Conservation (phyloP, 2,797 vertebrate species). For the Valencia hispanica region DNA sequence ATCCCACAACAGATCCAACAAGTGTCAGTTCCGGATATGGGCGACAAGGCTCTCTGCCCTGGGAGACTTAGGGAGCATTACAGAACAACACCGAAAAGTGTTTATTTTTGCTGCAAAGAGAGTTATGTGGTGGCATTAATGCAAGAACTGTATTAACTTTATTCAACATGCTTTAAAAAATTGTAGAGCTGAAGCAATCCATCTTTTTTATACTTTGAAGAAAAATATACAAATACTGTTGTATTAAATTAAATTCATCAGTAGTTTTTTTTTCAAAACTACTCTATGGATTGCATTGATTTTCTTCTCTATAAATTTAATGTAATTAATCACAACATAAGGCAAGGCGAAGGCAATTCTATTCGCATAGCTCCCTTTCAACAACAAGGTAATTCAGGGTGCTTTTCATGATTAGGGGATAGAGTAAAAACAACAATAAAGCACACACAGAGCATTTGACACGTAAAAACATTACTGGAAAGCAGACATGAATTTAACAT, state of each 20-base stretch:
- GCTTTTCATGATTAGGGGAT: no score
- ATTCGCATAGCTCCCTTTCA: no score
- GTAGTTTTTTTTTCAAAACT: no score
- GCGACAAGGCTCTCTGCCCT: background rate
- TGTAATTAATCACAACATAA: no score
- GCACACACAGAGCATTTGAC: no score
- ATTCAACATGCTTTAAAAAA: background rate
- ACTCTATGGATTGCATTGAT: no score
- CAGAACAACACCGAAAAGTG: background rate
- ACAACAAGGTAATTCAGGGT: no score
- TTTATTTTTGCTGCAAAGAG: background rate
- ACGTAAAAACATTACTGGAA: no score
- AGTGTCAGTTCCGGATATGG: background rate
- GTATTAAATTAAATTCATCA: background rate
- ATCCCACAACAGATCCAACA: background rate
- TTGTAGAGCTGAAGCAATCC: background rate
- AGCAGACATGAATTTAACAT: no score
- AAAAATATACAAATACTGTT: background rate
- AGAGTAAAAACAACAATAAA: no score
- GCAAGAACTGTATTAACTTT: background rate
- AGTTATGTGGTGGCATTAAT: background rate
- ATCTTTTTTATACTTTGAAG: background rate
- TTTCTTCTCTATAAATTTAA: no score
- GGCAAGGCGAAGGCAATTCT: no score
- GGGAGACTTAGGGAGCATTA: background rate